These are phyloP conservation scores for Alentia gelatinosa DNA, from an alignment of 2,888 invertebrate genomes.

Conservation along the genomic window DNA sequence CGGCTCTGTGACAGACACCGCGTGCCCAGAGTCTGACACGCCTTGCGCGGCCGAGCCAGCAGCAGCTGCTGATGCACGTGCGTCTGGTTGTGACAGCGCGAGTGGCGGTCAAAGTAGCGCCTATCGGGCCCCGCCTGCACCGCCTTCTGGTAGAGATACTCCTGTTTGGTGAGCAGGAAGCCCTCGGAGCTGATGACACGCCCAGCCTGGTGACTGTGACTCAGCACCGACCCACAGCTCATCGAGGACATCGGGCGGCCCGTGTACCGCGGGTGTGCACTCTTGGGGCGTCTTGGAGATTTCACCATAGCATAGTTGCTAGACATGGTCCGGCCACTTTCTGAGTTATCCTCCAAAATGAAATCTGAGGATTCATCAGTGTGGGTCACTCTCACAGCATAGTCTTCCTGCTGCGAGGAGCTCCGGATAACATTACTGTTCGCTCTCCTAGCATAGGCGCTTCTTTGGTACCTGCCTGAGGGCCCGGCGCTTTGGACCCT, in stretches of 20 bases:
- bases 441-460: neutral
- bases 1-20: neutral
- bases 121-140: slow-evolving; percentile 66
- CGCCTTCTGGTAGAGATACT: slow-evolving; percentile 5
- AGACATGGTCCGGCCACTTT: neutral
- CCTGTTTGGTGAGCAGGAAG: neutral
- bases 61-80: slow-evolving; percentile 68
- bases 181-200: neutral
- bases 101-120: slow-evolving; percentile 71
- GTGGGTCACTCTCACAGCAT: neutral
- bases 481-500: slow-evolving; percentile 16
- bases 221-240: neutral
- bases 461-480: neutral
- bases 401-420: neutral
- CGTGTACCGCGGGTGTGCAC: neutral
- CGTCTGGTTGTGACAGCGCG: slow-evolving; percentile 69
- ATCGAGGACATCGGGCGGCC: neutral
- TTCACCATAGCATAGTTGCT: too few species aligned
- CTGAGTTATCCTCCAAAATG: neutral
- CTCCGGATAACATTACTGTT: neutral
- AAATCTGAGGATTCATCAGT: neutral
- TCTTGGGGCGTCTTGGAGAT: neutral
- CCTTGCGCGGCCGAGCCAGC: slow-evolving; percentile 67
- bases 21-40: slow-evolving; percentile 61
- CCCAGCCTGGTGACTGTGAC: neutral